These are phyloP conservation scores for Limnephilus auricula DNA, from an alignment of 2,888 invertebrate genomes.

Conservation along the genomic window DNA sequence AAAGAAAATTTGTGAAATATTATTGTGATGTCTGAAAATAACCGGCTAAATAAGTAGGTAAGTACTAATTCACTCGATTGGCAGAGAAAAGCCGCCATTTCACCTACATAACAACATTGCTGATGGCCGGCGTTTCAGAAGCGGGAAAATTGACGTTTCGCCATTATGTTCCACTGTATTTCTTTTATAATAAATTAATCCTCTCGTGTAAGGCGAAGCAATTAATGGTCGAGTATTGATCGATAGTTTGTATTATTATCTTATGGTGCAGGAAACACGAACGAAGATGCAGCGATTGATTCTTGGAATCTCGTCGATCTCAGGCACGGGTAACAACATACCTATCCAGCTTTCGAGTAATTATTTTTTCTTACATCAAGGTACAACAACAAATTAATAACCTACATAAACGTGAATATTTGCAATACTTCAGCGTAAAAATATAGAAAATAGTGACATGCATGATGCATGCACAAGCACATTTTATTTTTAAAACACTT, in stretches of 20 bases:
- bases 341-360: not conserved
- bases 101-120: conserved; percentile 53
- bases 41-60: conserved; percentile 49
- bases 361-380: not conserved
- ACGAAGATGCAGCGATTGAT: not conserved
- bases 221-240: not conserved
- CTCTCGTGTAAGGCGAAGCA: not conserved
- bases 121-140: conserved; percentile 42
- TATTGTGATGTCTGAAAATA: no score
- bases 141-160: conserved; percentile 19
- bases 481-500: no score
- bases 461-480: no score
- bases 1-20: not conserved
- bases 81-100: conserved; percentile 51
- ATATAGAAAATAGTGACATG: no score
- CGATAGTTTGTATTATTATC: not conserved
- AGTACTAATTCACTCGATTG: conserved; percentile 39
- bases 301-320: not conserved
- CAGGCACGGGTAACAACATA: not conserved
- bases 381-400: not conserved
- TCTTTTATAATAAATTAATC: not conserved
- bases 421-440: no score
- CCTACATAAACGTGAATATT: not conserved
- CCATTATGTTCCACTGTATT: not conserved
- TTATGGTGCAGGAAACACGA: not conserved